phyloP scores from a whole-genome alignment of 2,113 vertebrate genomes.

The Psittacus erithacus region DNA sequence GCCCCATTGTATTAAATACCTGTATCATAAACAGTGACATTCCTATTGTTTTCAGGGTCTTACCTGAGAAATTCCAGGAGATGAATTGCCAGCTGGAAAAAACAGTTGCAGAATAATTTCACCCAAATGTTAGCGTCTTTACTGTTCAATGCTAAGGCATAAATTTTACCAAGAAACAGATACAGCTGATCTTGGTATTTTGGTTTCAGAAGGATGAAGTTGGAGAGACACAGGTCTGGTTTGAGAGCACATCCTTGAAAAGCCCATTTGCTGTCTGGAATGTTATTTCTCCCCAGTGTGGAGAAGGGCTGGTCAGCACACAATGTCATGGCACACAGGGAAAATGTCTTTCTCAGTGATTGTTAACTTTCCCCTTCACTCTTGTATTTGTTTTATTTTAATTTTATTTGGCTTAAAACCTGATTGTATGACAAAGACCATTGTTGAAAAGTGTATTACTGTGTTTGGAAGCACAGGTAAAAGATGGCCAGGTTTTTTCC shows the following conservation, averaged over 20 bases:
- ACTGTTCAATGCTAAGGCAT: background rate
- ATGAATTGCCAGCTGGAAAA: background rate
- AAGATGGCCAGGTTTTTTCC: fast-evolving
- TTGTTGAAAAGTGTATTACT: background rate
- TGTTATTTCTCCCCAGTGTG: background rate
- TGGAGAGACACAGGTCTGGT: background rate
- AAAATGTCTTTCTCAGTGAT: background rate
- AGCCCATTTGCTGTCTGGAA: background rate
- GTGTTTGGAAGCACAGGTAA: background rate
- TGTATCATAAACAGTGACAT: background rate
- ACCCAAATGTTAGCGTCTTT: background rate
- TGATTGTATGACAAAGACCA: background rate
- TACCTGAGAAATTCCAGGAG: background rate
- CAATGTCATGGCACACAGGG: background rate
- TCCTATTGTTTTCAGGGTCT: background rate
- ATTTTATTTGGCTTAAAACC: background rate
- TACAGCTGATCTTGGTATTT: background rate
- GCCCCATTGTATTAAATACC: background rate
- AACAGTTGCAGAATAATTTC: slow-evolving; percentile 34
- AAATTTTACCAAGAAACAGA: slow-evolving; percentile 31
- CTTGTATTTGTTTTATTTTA: background rate
- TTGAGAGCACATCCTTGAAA: background rate
- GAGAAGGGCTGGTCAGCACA: background rate
- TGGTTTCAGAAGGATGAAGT: background rate
- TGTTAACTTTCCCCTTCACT: background rate